Conservation (phyloP, 1,140 invertebrate genomes). For the Aphelenchoides avenae region DNA sequence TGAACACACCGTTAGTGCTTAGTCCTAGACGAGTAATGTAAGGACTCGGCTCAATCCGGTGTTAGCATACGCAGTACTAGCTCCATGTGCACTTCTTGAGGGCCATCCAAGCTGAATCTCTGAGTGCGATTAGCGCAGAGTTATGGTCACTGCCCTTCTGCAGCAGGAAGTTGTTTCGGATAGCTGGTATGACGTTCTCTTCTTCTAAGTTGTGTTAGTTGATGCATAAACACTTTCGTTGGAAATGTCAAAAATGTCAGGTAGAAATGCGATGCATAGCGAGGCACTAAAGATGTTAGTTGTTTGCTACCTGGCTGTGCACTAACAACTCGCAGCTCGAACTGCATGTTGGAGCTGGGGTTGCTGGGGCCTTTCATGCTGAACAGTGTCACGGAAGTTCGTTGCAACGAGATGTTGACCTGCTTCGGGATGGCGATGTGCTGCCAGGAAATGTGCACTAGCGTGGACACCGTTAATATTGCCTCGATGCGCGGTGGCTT, state of each 20-base stretch:
- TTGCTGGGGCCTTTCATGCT: constrained; percentile 51
- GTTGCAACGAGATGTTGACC: constrained; percentile 55
- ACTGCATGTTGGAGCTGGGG: constrained; percentile 49
- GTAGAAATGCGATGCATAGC: constrained; percentile 16
- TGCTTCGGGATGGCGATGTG: constrained; percentile 55
- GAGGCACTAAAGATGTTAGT: constrained; percentile 1
- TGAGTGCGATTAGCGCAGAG: constrained; percentile 54
- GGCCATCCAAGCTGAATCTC: constrained; percentile 57
- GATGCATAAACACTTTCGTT: too few relatives aligned
- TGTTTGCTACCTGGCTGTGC: constrained; percentile 37
- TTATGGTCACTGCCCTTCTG: constrained; percentile 58
- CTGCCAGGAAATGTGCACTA: constrained; percentile 57
- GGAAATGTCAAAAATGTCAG: too few relatives aligned
- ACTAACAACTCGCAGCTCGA: constrained; percentile 49
- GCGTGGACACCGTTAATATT: too few relatives aligned
- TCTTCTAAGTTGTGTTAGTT: too few relatives aligned
- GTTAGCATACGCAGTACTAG: constrained; percentile 12
- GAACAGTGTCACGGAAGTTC: constrained; percentile 56
- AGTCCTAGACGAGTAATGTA: constrained; percentile 29
- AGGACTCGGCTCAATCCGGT: constrained; percentile 22
- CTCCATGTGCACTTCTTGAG: constrained; percentile 52
- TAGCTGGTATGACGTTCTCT: constrained; percentile 40
- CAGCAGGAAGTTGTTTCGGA: constrained; percentile 53
- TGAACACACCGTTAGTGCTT: constrained; percentile 41
- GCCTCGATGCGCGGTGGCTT: too few relatives aligned